These are phyloP conservation scores for Isaurus tuberculatus DNA, from an alignment of 92 coral and sea anemone species.

Conservation along the genomic window DNA sequence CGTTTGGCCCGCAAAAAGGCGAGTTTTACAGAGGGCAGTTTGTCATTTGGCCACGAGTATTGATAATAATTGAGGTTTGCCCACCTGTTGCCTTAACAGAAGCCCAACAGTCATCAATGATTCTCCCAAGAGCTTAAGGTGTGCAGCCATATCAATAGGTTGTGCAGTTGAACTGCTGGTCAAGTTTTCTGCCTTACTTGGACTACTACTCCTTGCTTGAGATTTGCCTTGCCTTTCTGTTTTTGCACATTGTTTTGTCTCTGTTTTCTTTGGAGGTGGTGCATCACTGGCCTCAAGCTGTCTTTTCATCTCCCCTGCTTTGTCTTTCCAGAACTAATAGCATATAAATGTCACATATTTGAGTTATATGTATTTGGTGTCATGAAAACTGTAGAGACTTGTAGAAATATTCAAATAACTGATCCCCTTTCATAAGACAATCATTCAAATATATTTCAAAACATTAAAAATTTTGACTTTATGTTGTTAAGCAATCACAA, in stretches of 20 bases:
- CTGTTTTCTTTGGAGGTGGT: conserved; percentile 54
- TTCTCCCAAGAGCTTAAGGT: conserved; percentile 93
- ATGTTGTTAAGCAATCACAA: too few species aligned
- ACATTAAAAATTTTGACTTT: too few species aligned
- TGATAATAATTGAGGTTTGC: neutral
- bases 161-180: conserved; percentile 60
- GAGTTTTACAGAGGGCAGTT: too few species aligned
- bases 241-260: neutral
- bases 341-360: neutral
- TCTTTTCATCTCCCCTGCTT: conserved; percentile 74
- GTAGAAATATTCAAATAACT: too few species aligned
- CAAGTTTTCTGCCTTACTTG: conserved; percentile 12
- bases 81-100: conserved; percentile 88
- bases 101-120: conserved; percentile 87
- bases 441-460: too few species aligned
- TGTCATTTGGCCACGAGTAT: too few species aligned
- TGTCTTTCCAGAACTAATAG: conserved; percentile 77
- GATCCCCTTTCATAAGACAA: too few species aligned
- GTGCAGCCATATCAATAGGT: conserved; percentile 94
- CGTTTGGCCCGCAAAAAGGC: too few species aligned
- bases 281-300: conserved; percentile 49
- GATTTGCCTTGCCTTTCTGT: neutral
- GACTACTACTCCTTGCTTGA: conserved; percentile 10
- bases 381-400: too few species aligned
- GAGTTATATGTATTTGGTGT: too few species aligned